Base-by-base conservation (phyloP, 37 sponge, comb jelly and placozoan species). In the Bolinopsis microptera region DNA sequence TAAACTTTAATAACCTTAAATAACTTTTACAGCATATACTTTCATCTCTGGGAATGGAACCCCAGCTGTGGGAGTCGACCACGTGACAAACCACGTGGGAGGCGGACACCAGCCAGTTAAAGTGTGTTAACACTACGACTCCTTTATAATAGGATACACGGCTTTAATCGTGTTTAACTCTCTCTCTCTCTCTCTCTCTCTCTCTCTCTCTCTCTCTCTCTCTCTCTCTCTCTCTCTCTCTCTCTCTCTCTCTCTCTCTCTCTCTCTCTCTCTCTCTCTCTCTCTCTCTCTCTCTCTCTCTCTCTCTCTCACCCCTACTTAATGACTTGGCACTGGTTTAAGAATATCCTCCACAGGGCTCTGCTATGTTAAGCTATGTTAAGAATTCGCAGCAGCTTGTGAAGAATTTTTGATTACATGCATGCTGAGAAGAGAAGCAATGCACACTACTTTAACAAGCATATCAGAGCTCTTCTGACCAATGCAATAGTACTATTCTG, bases 181-280 rank as follows among this genome's bases (percentile, higher is more conserved):
- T n/a, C n/a, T n/a, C n/a, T n/a, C n/a, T n/a, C n/a, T n/a, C n/a
- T n/a, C n/a, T 67, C 68, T 67, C 68, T 67, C 68, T 67, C 68
- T 67, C 68, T 67, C 68, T 67, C 68, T 67, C 68, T 67, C 68
- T 67, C 68, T 67, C 68, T 67, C 68, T 67, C 68, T 67, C 68
- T 67, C 68, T 67, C 68, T 67, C 68, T 67, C 68, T 67, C 68
- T 67, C 68, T 67, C 68, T 67, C 68, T 67, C 68, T 67, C 68
- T 67, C 68, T 67, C 68, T 67, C 68, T 67, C 68, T 67, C 68
- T 67, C 68, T 67, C 68, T 67, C 68, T 67, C 68, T 67, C 68
- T 67, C 68, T 67, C 68, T 67, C 68, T 67, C 68, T 67, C 68
- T 67, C 68, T 67, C 68, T 67, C 68, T 67, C 68, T 67, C 68